Percentiles rank a stretch among this genome's conserved stretches.
These are phyloP conservation scores for Tetragonula carbonaria DNA, from an alignment of 2,888 invertebrate genomes.

Conservation along the genomic window DNA sequence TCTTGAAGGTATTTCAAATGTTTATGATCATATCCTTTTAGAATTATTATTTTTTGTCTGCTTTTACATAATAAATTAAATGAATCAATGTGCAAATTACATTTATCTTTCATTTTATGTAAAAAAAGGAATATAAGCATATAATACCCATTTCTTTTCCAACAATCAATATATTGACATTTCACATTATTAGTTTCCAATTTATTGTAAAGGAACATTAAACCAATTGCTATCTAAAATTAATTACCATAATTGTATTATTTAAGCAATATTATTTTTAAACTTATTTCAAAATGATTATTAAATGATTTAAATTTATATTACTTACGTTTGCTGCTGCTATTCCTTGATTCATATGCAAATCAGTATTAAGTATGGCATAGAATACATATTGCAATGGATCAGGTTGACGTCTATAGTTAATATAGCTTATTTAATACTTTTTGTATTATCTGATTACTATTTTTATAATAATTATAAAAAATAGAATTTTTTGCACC, in stretches of 20 bases:
- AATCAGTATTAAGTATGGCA: constrained; percentile 72
- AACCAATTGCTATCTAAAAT: constrained; percentile 70
- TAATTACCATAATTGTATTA: not conserved
- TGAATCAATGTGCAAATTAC: not conserved
- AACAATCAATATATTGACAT: constrained; percentile 57
- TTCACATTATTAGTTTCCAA: constrained; percentile 59
- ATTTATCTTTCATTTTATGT: not conserved
- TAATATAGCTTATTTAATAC: not conserved
- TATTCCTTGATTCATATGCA: constrained; percentile 64
- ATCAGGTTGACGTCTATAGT: not conserved
- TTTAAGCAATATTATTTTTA: not conserved
- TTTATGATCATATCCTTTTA: constrained; percentile 71
- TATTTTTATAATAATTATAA: constrained; percentile 2
- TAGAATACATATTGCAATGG: constrained; percentile 69
- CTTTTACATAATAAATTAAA: constrained; percentile 16
- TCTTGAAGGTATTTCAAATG: constrained; percentile 71
- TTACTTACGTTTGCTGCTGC: constrained; percentile 63
- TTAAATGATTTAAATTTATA: not conserved
- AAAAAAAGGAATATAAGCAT: not conserved
- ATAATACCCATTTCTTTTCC: constrained; percentile 69
- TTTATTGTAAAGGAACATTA: constrained; percentile 66
- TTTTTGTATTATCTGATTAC: constrained; percentile 10
- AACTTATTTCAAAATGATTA: not conserved
- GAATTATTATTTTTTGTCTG: constrained; percentile 68
- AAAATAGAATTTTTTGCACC: not conserved